Percentiles rank a stretch among this genome's conserved stretches.
phyloP scores from a whole-genome alignment of 2,797 vertebrate genomes.

The Lateolabrax maculatus region DNA sequence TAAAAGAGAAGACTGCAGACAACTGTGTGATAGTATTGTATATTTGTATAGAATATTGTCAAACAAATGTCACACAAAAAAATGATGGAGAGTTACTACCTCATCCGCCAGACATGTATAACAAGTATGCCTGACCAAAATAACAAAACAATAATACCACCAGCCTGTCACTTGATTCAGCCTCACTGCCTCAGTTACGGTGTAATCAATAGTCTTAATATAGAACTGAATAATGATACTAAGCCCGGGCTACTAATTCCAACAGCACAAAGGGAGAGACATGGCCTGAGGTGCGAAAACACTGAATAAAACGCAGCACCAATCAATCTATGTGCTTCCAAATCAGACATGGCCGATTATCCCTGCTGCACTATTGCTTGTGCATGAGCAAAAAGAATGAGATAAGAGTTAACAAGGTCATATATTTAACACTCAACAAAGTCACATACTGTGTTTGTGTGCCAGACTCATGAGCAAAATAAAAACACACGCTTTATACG shows the following conservation, averaged over 20 bases:
- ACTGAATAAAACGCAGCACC: slow-evolving; percentile 72
- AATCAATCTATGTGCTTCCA: slow-evolving; percentile 75
- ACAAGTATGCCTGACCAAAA: slow-evolving; percentile 2
- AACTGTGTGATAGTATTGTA: slow-evolving; percentile 14
- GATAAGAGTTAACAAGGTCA: slow-evolving; percentile 73
- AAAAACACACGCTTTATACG: slow-evolving; percentile 24
- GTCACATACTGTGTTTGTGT: slow-evolving; percentile 34
- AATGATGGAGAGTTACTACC: too few relatives aligned
- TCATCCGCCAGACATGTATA: too few relatives aligned
- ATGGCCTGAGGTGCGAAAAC: slow-evolving; percentile 70
- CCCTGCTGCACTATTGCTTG: slow-evolving; percentile 42
- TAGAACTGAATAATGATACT: slow-evolving; percentile 72
- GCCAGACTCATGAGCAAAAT: slow-evolving; percentile 10
- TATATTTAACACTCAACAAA: slow-evolving; percentile 57
- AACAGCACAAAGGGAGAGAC: slow-evolving; percentile 58
- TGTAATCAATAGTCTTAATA: slow-evolving; percentile 77
- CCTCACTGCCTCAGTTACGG: slow-evolving; percentile 55
- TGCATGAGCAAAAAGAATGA: slow-evolving; percentile 48
- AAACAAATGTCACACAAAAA: too few relatives aligned
- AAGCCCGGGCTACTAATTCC: slow-evolving; percentile 52
- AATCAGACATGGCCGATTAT: slow-evolving; percentile 74
- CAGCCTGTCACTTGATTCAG: slow-evolving; percentile 31
- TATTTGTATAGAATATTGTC: too few relatives aligned
- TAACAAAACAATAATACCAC: slow-evolving; percentile 22
- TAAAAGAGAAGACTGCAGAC: slow-evolving; percentile 10